Evolutionary conservation across 64 coral and sea anemone genomes (phyloP).

Genomic region (Anthopleura sola): DNA sequence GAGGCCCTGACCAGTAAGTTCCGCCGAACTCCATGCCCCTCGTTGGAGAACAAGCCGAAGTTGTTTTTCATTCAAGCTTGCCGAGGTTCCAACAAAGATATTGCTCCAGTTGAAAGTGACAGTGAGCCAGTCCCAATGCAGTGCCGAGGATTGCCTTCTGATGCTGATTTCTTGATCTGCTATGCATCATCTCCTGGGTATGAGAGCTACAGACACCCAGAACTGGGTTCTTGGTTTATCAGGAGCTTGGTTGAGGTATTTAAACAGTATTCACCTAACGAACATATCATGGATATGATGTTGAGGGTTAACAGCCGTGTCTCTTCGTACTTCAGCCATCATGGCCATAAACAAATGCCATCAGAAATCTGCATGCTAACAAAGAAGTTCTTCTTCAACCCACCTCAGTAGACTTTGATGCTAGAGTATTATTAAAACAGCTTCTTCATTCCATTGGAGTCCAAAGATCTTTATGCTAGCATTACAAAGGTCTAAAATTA

Average conservation of each 20-base stretch:
- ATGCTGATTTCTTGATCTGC: conserved; percentile 78
- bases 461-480: no score
- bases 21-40: conserved; percentile 42
- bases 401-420: neutral
- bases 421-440: neutral
- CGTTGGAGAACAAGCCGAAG: conserved; percentile 60
- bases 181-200: conserved; percentile 65
- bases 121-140: conserved; percentile 47
- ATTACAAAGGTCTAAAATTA: no score
- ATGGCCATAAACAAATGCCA: conserved; percentile 71
- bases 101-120: conserved; percentile 48
- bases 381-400: conserved; percentile 62
- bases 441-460: neutral
- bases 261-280: conserved; percentile 29
- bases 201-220: conserved; percentile 48
- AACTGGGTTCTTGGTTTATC: conserved; percentile 55
- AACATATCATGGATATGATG: conserved; percentile 86
- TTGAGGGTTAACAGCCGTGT: conserved; percentile 59
- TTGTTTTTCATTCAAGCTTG: conserved; percentile 77
- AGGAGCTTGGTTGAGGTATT: conserved; percentile 45
- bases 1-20: conserved; percentile 54
- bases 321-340: conserved; percentile 12
- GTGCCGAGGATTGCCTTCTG: conserved; percentile 48
- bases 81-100: conserved; percentile 38
- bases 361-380: conserved; percentile 69